Percentiles rank a stretch among this genome's conserved stretches.
Conservation (phyloP, 1,140 invertebrate genomes). For the Listronotus bonariensis region DNA sequence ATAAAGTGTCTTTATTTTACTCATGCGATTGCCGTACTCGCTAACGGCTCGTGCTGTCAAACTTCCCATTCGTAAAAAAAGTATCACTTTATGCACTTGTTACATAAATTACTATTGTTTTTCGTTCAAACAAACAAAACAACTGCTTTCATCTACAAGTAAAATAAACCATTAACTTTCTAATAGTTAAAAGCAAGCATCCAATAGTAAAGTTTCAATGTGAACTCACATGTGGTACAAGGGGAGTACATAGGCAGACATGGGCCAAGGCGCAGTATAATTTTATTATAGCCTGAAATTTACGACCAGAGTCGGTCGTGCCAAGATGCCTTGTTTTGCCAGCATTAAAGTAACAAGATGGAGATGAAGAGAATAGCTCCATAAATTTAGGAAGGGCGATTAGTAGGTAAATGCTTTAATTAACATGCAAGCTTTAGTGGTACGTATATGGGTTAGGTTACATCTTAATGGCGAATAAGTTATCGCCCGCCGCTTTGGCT, state of each 20-base stretch:
- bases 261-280: constrained; percentile 24
- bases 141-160: no score
- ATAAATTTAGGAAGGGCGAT: constrained; percentile 26
- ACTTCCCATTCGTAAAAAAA: no score
- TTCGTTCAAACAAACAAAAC: no score
- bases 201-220: background rate
- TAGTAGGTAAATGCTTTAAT: constrained; percentile 34
- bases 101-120: no score
- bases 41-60: no score
- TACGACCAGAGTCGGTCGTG: constrained; percentile 25
- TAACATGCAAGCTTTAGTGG: constrained; percentile 33
- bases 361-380: constrained; percentile 23
- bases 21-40: no score
- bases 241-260: constrained; percentile 4
- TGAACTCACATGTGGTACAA: constrained; percentile 5
- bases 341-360: constrained; percentile 31
- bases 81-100: no score
- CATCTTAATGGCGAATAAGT: constrained; percentile 8
- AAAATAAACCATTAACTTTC: no score
- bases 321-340: constrained; percentile 29
- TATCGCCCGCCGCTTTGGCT: background rate
- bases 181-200: background rate
- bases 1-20: no score
- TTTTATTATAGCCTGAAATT: constrained; percentile 30
- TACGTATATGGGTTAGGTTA: constrained; percentile 5